These are phyloP conservation scores for Eulemur albifrons DNA, from an alignment of 2,797 vertebrate genomes.

Conservation along the genomic window DNA sequence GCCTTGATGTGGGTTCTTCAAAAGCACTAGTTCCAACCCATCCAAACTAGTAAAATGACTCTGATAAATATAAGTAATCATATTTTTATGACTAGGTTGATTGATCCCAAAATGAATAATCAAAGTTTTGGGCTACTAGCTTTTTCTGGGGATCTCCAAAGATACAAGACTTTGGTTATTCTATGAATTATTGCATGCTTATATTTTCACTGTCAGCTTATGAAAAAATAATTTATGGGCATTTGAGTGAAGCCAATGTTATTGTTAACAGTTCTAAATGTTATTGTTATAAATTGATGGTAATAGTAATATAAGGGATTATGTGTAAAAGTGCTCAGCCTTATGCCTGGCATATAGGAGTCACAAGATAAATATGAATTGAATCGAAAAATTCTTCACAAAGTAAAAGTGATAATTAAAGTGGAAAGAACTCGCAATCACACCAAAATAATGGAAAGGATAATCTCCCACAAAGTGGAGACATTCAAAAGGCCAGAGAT, in stretches of 20 bases:
- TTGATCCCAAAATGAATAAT: background rate
- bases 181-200: background rate
- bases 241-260: background rate
- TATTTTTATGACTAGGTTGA: background rate
- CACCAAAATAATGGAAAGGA: background rate
- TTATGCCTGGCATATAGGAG: background rate
- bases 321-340: background rate
- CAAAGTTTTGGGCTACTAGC: background rate
- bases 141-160: background rate
- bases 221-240: background rate
- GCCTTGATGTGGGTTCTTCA: background rate
- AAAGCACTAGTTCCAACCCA: background rate
- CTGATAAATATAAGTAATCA: background rate
- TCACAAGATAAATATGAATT: background rate
- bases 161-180: background rate
- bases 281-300: background rate
- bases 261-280: background rate
- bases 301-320: background rate
- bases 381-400: background rate
- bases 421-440: background rate
- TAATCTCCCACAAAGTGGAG: background rate
- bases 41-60: background rate
- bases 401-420: constrained; percentile 9
- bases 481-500: background rate
- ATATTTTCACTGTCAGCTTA: background rate